phyloP scores from a whole-genome alignment of 2,797 vertebrate genomes.

The Alauda arvensis region DNA sequence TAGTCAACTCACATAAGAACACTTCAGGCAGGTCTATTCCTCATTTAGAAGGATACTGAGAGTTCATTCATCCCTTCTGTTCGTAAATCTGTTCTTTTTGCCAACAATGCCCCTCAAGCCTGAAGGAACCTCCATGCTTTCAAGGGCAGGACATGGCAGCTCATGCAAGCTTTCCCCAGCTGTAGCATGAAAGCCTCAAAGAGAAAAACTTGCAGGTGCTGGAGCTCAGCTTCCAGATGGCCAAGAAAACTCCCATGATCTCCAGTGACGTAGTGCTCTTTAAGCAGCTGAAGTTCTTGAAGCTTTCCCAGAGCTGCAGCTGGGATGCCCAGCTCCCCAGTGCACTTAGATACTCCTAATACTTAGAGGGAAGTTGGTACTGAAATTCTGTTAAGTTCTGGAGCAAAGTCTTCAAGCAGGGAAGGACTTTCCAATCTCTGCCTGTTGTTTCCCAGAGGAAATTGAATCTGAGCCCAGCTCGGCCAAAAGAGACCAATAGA shows the following conservation, averaged over 20 bases:
- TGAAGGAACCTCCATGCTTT: background rate
- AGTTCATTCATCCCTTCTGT: constrained; percentile 37
- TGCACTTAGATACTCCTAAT: background rate
- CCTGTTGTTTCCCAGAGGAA: background rate
- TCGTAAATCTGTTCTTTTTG: constrained; percentile 12
- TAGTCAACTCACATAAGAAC: background rate
- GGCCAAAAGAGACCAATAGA: constrained; percentile 10
- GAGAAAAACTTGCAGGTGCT: background rate
- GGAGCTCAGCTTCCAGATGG: constrained; percentile 4
- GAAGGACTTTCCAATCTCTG: background rate
- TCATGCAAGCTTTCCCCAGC: constrained; percentile 17
- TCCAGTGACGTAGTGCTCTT: background rate
- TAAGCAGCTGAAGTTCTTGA: background rate
- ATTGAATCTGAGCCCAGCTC: constrained; percentile 5
- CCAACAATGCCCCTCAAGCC: background rate
- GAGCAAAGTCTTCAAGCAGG: background rate
- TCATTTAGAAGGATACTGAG: constrained; percentile 5
- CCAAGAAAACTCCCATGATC: background rate
- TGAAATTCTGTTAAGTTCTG: background rate
- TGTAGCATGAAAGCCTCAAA: background rate
- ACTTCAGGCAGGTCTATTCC: background rate
- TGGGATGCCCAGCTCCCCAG: background rate
- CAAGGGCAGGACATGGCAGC: background rate
- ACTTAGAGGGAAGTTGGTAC: background rate
- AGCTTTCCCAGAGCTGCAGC: background rate